These are phyloP conservation scores for Byasa hedistus DNA, from an alignment of 2,888 invertebrate genomes.

Conservation along the genomic window DNA sequence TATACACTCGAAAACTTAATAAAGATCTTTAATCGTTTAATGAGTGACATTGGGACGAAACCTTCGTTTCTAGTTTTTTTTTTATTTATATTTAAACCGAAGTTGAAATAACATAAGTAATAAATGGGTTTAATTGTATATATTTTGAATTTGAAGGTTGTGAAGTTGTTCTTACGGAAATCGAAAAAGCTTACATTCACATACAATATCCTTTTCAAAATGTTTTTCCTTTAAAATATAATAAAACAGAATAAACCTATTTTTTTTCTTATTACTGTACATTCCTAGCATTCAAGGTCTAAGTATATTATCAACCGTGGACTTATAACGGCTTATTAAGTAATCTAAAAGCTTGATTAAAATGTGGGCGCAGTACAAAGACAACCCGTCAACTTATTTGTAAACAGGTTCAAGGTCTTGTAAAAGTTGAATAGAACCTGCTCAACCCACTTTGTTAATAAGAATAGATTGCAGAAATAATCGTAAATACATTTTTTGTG, in stretches of 20 bases:
- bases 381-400: conserved; percentile 38
- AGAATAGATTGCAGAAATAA: neutral
- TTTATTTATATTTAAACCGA: neutral
- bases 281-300: neutral
- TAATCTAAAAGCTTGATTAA: conserved; percentile 24
- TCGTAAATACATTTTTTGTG: neutral
- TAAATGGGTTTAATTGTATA: neutral
- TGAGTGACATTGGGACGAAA: conserved; percentile 16
- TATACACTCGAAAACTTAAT: neutral
- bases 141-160: conserved; percentile 7
- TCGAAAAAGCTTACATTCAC: neutral
- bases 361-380: conserved; percentile 36
- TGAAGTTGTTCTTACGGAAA: neutral
- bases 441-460: conserved; percentile 34
- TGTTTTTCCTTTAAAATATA: neutral
- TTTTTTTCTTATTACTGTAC: neutral
- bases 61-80: conserved; percentile 19
- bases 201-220: neutral
- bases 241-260: neutral
- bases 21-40: conserved; percentile 9
- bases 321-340: conserved; percentile 19
- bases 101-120: neutral
- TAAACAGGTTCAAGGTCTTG: conserved; percentile 57
- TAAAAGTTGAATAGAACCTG: conserved; percentile 47
- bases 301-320: neutral